These are phyloP conservation scores for Trematocara variabile DNA, from an alignment of 2,113 vertebrate genomes.

Conservation along the genomic window DNA sequence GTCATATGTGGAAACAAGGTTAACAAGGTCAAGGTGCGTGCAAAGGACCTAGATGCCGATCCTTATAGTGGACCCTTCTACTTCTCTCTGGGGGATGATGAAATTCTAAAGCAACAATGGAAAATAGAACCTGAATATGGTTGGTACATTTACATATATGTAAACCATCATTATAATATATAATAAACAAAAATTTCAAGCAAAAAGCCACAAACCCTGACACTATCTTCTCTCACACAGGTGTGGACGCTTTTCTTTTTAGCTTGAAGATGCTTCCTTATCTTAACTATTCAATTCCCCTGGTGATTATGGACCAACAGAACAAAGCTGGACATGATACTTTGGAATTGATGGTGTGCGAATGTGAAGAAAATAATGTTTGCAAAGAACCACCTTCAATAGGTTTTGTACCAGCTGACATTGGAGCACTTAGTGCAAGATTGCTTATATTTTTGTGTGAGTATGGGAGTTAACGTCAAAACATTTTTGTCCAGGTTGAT, in stretches of 20 bases:
- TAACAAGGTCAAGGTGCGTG: slow-evolving; percentile 40
- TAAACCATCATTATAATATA: not conserved
- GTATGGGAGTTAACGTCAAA: slow-evolving; percentile 3
- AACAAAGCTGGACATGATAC: slow-evolving; percentile 25
- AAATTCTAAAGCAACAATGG: slow-evolving; percentile 55
- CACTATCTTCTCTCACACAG: not conserved
- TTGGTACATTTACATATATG: slow-evolving; percentile 2
- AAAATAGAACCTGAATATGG: slow-evolving; percentile 64
- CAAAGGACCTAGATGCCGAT: not conserved
- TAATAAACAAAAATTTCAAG: not conserved
- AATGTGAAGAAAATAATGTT: slow-evolving; percentile 28
- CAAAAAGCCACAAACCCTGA: not conserved
- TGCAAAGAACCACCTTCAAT: slow-evolving; percentile 13
- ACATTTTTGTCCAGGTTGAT: not conserved
- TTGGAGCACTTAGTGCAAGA: slow-evolving; percentile 46
- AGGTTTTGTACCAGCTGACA: slow-evolving; percentile 25
- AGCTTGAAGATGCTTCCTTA: slow-evolving; percentile 54
- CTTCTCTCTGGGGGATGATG: slow-evolving; percentile 57
- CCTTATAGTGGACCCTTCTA: slow-evolving; percentile 72
- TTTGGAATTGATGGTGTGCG: slow-evolving; percentile 65
- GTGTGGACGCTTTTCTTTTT: slow-evolving; percentile 49
- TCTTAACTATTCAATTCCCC: slow-evolving; percentile 68
- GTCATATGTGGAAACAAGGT: slow-evolving; percentile 63
- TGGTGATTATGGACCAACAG: slow-evolving; percentile 75
- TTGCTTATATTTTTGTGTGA: slow-evolving; percentile 73